phyloP scores from a whole-genome alignment of 2,888 invertebrate genomes.

The Lasioglossum calceatum region DNA sequence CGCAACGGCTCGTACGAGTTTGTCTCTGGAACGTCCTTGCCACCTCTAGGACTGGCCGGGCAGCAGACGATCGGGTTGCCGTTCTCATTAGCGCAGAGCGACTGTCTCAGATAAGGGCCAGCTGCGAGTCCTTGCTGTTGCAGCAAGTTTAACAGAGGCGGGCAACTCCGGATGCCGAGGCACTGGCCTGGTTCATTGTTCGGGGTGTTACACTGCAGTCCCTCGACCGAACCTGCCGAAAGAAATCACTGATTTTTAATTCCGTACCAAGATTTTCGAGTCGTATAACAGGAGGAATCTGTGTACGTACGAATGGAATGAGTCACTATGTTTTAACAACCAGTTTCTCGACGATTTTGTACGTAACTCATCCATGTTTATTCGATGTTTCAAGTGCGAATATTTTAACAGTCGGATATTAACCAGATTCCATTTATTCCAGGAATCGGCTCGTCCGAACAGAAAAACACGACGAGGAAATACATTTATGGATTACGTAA shows the following conservation, averaged over 20 bases:
- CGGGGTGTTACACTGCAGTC: constrained; percentile 85
- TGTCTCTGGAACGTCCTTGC: constrained; percentile 6
- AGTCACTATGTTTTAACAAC: background rate
- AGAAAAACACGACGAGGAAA: background rate
- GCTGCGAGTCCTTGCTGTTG: constrained; percentile 84
- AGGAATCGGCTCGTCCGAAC: background rate
- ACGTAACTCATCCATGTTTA: background rate
- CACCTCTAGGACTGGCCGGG: constrained; percentile 70
- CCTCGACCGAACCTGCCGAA: constrained; percentile 4
- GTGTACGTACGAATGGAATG: background rate
- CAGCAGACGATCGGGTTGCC: constrained; percentile 89
- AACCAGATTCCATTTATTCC: background rate
- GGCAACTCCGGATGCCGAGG: constrained; percentile 85
- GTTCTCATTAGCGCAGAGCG: constrained; percentile 90
- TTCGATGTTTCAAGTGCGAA: background rate
- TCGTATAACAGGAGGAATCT: background rate
- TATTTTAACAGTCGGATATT: background rate
- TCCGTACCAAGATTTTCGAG: background rate
- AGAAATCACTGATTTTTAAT: background rate
- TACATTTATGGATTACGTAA: constrained; percentile 9
- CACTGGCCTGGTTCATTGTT: constrained; percentile 85
- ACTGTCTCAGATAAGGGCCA: constrained; percentile 86
- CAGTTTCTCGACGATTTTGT: background rate
- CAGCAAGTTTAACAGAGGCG: constrained; percentile 85
- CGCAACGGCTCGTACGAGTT: constrained; percentile 69